Conservation (phyloP, 30 jellyfish, hydroid and myxozoan genomes). For the Pseudorhiza aurosa region DNA sequence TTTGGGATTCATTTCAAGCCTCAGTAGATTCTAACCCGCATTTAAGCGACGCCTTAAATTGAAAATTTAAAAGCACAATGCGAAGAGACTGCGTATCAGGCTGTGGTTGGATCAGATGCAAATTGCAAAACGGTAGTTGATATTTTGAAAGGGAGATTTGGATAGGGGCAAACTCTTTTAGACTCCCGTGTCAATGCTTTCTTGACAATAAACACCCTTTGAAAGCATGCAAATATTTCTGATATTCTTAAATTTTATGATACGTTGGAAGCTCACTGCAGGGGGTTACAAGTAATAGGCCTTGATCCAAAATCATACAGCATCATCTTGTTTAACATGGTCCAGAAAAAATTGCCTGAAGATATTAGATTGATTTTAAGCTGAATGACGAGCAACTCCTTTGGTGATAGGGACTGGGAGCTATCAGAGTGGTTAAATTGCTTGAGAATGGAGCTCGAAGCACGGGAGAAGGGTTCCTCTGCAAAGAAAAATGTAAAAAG, state of each 20-base stretch:
- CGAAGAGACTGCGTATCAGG: conserved; percentile 18
- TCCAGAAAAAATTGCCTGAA: conserved; percentile 31
- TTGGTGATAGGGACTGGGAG: conserved; percentile 36
- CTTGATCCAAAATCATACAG: conserved; percentile 42
- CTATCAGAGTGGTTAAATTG: conserved; percentile 11
- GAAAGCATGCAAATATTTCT: conserved; percentile 21
- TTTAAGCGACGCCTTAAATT: conserved; percentile 7
- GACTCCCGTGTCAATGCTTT: neutral
- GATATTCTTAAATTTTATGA: conserved; percentile 18
- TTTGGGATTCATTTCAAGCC: conserved; percentile 46
- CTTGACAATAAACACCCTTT: neutral
- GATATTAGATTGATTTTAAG: conserved; percentile 22
- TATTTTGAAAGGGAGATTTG: conserved; percentile 6
- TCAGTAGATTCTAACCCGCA: conserved; percentile 6
- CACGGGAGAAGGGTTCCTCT: conserved; percentile 20
- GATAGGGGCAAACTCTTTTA: neutral
- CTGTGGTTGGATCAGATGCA: conserved; percentile 7
- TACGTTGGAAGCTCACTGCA: conserved; percentile 23
- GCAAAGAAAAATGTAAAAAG: conserved; percentile 8
- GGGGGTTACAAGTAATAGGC: conserved; percentile 31
- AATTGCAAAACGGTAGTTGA: neutral
- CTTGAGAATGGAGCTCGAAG: conserved; percentile 25
- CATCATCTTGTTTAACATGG: conserved; percentile 9
- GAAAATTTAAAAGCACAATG: conserved; percentile 23
- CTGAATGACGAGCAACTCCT: conserved; percentile 7